Evolutionary conservation across 1,140 invertebrate species (phyloP).

Genomic region (Andricus grossulariae): DNA sequence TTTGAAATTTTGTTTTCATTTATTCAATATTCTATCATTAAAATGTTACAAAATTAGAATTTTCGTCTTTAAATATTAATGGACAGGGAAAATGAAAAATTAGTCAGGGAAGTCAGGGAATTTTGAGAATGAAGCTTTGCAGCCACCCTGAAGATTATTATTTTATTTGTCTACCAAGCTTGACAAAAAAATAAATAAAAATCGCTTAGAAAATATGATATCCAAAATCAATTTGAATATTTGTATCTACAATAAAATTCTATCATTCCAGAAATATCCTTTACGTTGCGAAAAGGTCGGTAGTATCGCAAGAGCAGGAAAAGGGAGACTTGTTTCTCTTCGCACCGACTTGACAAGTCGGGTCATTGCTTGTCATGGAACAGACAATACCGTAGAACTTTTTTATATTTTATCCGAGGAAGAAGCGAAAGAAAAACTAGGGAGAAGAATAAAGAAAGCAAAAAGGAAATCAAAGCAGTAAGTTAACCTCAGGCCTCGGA

Average conservation of each 20-base stretch:
- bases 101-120: no score
- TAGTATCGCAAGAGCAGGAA: conserved; percentile 84
- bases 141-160: background rate
- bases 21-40: no score
- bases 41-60: no score
- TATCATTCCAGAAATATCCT: conserved; percentile 74
- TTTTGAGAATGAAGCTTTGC: no score
- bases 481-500: conserved; percentile 49
- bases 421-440: conserved; percentile 82
- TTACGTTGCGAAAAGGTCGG: conserved; percentile 85
- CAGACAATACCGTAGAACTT: conserved; percentile 87
- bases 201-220: no score
- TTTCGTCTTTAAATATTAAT: no score
- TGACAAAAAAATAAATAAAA: background rate
- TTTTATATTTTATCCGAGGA: conserved; percentile 88
- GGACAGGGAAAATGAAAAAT: no score
- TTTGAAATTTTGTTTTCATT: no score
- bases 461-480: conserved; percentile 78
- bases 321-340: conserved; percentile 84
- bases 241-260: background rate
- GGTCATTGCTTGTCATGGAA: conserved; percentile 89
- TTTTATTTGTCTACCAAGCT: background rate
- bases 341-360: conserved; percentile 80
- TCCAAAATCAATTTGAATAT: background rate
- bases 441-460: conserved; percentile 88